Percentiles rank a stretch among this genome's conserved stretches.
Conservation (phyloP, 2,888 invertebrate species). For the Diadegma fenestrale region DNA sequence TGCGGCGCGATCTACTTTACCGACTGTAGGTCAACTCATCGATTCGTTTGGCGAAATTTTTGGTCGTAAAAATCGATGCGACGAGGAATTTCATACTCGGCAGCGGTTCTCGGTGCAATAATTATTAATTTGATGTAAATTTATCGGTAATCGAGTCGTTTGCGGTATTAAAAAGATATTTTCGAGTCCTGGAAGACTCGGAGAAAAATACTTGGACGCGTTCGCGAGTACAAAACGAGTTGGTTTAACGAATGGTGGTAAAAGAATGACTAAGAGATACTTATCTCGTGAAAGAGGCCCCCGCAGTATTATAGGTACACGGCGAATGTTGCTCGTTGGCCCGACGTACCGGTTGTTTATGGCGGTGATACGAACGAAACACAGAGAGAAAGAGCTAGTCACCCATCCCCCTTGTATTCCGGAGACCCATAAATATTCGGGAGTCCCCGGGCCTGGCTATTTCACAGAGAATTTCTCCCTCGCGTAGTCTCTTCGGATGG, state of each 20-base stretch:
- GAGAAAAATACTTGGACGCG: slow-evolving; percentile 72
- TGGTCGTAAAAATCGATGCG: background rate
- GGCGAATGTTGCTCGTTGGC: slow-evolving; percentile 70
- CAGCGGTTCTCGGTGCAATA: background rate
- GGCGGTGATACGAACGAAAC: slow-evolving; percentile 75
- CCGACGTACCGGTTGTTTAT: slow-evolving; percentile 79
- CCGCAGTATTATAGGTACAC: slow-evolving; percentile 67
- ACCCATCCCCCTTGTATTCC: slow-evolving; percentile 9
- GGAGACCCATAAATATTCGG: slow-evolving; percentile 65
- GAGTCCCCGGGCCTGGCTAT: slow-evolving; percentile 35
- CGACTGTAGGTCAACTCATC: background rate
- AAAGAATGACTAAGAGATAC: slow-evolving; percentile 78
- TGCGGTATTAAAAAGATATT: background rate
- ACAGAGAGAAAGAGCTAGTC: slow-evolving; percentile 23
- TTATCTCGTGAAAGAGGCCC: slow-evolving; percentile 70
- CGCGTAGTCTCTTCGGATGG: slow-evolving; percentile 18
- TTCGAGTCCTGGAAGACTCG: background rate
- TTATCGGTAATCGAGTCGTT: background rate
- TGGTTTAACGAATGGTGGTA: slow-evolving; percentile 76
- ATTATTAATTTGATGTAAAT: background rate
- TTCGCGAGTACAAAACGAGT: slow-evolving; percentile 66
- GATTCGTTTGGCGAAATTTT: background rate
- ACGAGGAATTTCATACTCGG: background rate
- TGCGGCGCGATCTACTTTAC: background rate
- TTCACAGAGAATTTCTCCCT: slow-evolving; percentile 61